Percentiles rank a stretch among this genome's conserved stretches.
Conservation (phyloP, 2,888 invertebrate genomes). For the Dusona sp. region DNA sequence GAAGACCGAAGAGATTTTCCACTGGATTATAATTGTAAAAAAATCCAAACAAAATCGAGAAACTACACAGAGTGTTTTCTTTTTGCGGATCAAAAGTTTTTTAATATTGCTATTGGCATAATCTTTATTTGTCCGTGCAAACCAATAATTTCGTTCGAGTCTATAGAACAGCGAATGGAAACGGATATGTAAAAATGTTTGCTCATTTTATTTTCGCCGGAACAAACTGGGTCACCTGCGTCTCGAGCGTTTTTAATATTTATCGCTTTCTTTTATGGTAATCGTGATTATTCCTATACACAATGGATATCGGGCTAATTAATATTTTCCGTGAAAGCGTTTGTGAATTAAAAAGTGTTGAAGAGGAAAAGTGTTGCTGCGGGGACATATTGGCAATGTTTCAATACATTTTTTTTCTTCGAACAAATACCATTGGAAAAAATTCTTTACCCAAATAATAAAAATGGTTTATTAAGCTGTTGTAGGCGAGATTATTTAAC, state of each 20-base stretch:
- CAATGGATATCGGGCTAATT: neutral
- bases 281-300: conserved; percentile 2
- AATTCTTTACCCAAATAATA: neutral
- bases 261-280: conserved; percentile 16
- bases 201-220: neutral
- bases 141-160: neutral
- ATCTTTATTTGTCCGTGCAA: neutral
- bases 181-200: conserved; percentile 5
- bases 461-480: neutral
- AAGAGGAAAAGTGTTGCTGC: neutral
- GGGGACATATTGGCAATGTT: neutral
- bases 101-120: neutral
- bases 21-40: neutral
- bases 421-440: neutral
- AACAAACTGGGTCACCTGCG: conserved; percentile 1
- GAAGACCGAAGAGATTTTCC: neutral
- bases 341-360: neutral
- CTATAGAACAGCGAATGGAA: neutral
- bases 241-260: conserved; percentile 4
- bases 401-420: neutral
- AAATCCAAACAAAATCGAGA: neutral
- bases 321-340: conserved; percentile 2
- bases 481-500: neutral
- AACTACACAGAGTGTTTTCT: neutral
- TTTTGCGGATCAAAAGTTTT: neutral